phyloP scores from a whole-genome alignment of 2,888 invertebrate genomes.

The Zelleria hepariella region DNA sequence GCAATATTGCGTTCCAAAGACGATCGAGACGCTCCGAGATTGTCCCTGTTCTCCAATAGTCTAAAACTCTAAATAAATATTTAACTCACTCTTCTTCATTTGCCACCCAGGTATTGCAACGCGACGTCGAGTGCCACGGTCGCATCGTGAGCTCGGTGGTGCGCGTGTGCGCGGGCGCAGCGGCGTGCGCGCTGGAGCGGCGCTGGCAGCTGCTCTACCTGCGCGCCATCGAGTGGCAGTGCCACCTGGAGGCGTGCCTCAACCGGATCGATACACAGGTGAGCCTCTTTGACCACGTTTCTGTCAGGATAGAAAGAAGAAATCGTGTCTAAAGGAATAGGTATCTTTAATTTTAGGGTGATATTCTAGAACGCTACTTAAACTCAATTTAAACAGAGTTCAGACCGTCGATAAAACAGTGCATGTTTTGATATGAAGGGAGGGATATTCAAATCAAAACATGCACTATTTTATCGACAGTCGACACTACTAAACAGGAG shows the following conservation, averaged over 20 bases:
- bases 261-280: constrained; percentile 76
- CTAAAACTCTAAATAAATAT: no score
- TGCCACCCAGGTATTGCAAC: constrained; percentile 85
- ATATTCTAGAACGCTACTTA: no score
- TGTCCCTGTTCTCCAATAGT: no score
- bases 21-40: no score
- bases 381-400: no score
- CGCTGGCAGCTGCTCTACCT: constrained; percentile 93
- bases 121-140: constrained; percentile 93
- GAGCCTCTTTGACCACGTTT: background rate
- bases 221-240: constrained; percentile 92
- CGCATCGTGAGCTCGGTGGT: constrained; percentile 85
- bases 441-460: no score
- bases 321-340: background rate
- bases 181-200: constrained; percentile 82
- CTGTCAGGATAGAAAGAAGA: background rate
- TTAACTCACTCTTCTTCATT: background rate
- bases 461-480: no score
- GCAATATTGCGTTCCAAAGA: no score
- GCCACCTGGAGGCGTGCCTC: constrained; percentile 86
- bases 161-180: constrained; percentile 79
- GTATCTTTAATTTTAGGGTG: no score
- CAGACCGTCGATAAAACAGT: no score
- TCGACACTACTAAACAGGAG: no score
- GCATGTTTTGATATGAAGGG: no score